Base-by-base conservation (phyloP, 1,140 invertebrate genomes). In the Procambarus clarkii region DNA sequence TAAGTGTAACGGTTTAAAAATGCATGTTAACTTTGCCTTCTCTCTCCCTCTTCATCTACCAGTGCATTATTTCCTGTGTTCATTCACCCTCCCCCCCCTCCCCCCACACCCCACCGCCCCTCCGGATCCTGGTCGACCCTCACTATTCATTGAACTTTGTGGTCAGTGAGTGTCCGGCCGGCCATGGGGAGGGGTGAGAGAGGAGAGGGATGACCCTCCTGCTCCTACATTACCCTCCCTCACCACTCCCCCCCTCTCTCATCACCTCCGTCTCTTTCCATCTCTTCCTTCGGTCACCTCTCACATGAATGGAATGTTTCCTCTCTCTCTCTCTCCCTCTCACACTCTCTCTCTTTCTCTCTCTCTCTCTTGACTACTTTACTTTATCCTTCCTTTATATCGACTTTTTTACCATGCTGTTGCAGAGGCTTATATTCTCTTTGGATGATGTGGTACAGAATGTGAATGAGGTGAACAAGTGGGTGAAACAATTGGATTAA, bases 131-230 rank as follows among this genome's bases (percentile, higher is more conserved):
- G 60, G 81, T 54, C n/a, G 24, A 83, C 81, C 81, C 81, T 69
- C 69, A 15, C 81, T 60, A 83, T 83, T 83, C 81, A 83, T n/a
- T 24, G n/a, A 69, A 50, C 58, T n/a, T 83, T 83, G 81, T 83
- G 81, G 81, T 83, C 81, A 83, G 80, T 82, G 80, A n/a, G 80
- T 82, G 80, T 82, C 80, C 80, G 80, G 81, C 80, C 69, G 45
- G 34, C 50, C 81, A n/a, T 69, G 58, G n/a, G 34, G 69, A 54
- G 58, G 13, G 24, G 81, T 44, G 50, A 60, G 81, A 46, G 45
- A n/a, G 24, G 21, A 45, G 81, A 54, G 54, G 50, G 50, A 24
- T 18, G 11, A 21, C 21, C 21, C 1, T 18, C 60, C 13, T 58
- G 8, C 54, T 58, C n/a, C 45, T 2, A 45, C 45, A n/a, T 7